Evolutionary conservation across 1,140 invertebrate species (phyloP), one percentile per base, ranked within the genome.

Genomic region (Chlorops oryzae): DNA sequence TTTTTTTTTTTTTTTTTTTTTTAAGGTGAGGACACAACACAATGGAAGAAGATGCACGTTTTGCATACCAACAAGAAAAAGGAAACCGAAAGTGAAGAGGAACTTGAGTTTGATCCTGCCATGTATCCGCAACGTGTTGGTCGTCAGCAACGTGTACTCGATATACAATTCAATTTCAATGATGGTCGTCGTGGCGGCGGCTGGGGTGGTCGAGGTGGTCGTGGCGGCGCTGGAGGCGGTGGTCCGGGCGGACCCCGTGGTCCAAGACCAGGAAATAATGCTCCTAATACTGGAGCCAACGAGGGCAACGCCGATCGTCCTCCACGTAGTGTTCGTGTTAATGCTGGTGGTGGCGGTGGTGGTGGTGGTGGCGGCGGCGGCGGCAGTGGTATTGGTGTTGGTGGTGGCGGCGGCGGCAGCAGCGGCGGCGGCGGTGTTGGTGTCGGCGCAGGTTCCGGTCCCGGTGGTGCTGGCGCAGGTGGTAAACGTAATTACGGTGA

Each of bases 41-140:
- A 92, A 72, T 94, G 90, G 90, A 93, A 94, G 73, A 94, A 94
- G 62, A 88, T 92, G 80, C 88, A 89, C 47, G 68, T 67, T 24
- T 55, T 71, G 48, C 65, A 54, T 39, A 70, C 53, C 42, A 70
- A 61, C 57, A 70, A 70, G 47, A 70, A 66, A 56, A 67, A 81
- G 50, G 81, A 81, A 35, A 80, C 80, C 23, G 77, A 80, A 45
- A 75, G 73, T 47, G 77, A 80, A 62, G 81, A 83, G 52, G 84
- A 81, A 56, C 57, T 71, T 48, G 80, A 89, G 63, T 88, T 87
- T 59, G 86, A 89, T 68, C 81, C 80, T 42, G 80, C 82, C 37
- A 88, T 91, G 63, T 90, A 88, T 73, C 87, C 86, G 56, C 88
- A 91, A 75, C 85, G 88, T 54, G 88, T 89, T 58, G 89, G 90